Percentiles rank a stretch among this genome's conserved stretches.
phyloP scores from a whole-genome alignment of 1,140 invertebrate species.

The Dinoponera quadriceps region DNA sequence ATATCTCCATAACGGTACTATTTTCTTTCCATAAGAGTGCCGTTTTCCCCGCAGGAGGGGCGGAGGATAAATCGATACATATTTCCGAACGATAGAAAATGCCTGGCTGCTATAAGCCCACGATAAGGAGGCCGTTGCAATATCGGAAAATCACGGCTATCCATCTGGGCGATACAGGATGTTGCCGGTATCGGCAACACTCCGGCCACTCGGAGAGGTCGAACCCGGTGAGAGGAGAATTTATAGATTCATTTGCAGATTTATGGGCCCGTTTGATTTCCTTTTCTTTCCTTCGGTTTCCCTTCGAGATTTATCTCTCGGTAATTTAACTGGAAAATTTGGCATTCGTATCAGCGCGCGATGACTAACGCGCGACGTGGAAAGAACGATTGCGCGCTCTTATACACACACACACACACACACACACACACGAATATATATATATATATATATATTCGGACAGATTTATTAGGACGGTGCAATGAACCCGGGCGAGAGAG shows the following conservation, averaged over 20 bases:
- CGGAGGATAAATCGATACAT: constrained; percentile 17
- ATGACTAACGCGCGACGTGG: too few species aligned
- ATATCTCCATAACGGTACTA: constrained; percentile 32
- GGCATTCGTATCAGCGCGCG: too few species aligned
- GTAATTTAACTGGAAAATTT: too few species aligned
- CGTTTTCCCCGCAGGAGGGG: not conserved
- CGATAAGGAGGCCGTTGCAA: constrained; percentile 3
- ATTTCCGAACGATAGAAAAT: constrained; percentile 20
- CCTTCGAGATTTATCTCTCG: too few species aligned
- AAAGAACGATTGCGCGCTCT: too few species aligned
- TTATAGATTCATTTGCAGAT: too few species aligned
- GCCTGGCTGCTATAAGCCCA: not conserved
- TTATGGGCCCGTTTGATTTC: too few species aligned
- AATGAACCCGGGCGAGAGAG: not conserved
- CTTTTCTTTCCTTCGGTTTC: too few species aligned
- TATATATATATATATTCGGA: not conserved
- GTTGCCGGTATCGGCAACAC: not conserved
- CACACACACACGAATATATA: too few species aligned
- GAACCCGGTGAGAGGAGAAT: not conserved
- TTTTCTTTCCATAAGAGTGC: constrained; percentile 22
- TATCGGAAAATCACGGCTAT: constrained; percentile 20
- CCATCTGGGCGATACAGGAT: not conserved
- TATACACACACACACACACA: too few species aligned
- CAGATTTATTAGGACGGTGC: not conserved
- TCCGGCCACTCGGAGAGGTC: not conserved